phyloP scores from a whole-genome alignment of 1,140 invertebrate species.

The Rhizoglyphus robini region DNA sequence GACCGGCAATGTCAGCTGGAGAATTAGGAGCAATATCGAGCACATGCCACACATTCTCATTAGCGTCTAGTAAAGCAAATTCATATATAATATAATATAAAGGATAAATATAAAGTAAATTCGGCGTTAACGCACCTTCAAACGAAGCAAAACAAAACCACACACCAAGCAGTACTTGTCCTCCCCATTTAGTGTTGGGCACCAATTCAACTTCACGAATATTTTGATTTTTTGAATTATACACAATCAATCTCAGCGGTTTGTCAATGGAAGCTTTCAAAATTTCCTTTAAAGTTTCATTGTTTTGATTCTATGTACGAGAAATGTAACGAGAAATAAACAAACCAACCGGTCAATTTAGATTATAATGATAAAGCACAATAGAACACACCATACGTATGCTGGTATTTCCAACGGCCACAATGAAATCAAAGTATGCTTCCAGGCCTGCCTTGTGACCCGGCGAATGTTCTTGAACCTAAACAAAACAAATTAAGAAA shows the following conservation, averaged over 20 bases:
- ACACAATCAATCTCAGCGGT: constrained; percentile 76
- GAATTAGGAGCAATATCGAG: constrained; percentile 85
- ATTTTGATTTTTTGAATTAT: constrained; percentile 91
- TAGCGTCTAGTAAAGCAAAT: constrained; percentile 61
- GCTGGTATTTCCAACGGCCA: constrained; percentile 83
- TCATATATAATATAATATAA: too few species aligned
- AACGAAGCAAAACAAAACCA: constrained; percentile 98
- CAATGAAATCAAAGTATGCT: constrained; percentile 98
- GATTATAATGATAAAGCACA: constrained; percentile 37
- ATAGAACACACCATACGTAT: too few species aligned
- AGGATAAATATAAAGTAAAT: too few species aligned
- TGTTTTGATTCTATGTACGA: constrained; percentile 70
- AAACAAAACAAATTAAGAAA: constrained; percentile 16
- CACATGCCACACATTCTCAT: constrained; percentile 99
- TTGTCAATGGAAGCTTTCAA: constrained; percentile 78
- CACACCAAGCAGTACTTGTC: constrained; percentile 89
- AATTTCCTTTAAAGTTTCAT: constrained; percentile 91
- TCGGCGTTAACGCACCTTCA: constrained; percentile 44
- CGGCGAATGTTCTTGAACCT: constrained; percentile 96
- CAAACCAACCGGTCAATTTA: neutral
- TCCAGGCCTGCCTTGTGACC: constrained; percentile 84
- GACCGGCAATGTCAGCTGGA: constrained; percentile 81
- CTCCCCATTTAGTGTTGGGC: constrained; percentile 82
- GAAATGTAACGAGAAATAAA: constrained; percentile 7
- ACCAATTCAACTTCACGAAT: constrained; percentile 76